Base-by-base conservation (phyloP, 2,797 vertebrate species). In the Gallinago solitaria region DNA sequence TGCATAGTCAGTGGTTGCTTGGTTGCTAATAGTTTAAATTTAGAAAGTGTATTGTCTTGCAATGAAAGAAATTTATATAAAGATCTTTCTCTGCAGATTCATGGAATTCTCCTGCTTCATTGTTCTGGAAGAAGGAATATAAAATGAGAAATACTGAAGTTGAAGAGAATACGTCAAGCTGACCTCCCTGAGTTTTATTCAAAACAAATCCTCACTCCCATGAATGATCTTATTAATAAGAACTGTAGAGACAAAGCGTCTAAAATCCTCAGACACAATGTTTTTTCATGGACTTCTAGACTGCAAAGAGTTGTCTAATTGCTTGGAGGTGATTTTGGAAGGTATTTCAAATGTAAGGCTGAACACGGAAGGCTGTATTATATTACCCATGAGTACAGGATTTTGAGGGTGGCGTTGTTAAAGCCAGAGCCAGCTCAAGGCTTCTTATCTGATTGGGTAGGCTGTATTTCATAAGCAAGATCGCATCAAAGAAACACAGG, bases 11-110 rank as follows among this genome's bases (percentile, higher is more conserved):
- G 67, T 43, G 39, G 59, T 71, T 93, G 67, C 50, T 63, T 82
- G 21, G 76, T 74, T 92, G 74, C 54, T 77, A 75, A 25, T 87
- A 33, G 70, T 54, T 53, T 48, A 89, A 96, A 95, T 87, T 87
- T 82, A 92, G 78, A 53, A 87, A 56, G 39, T 32, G 25, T 71
- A 65, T 35, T 87, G 59, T 82, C 75, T 37, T 51, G 37, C 60
- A 79, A 20, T 48, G 30, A 76, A 76, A 76, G 27, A 68, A 61
- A n/a, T 67, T 6, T 37, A 37, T 60, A 39, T 51, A 68, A 83
- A 68, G 51, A 79, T 50, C 37, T 71, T 60, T 57, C 33, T 51
- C 37, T 69, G 37, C 25, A 83, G 21, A 80, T 35, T 69, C n/a
- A 56, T 13, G 18, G 33, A 77, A 80, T 51, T 54, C 47, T 68